These are phyloP conservation scores for Calliopum simillimum DNA, from an alignment of 2,888 invertebrate species.

Conservation along the genomic window DNA sequence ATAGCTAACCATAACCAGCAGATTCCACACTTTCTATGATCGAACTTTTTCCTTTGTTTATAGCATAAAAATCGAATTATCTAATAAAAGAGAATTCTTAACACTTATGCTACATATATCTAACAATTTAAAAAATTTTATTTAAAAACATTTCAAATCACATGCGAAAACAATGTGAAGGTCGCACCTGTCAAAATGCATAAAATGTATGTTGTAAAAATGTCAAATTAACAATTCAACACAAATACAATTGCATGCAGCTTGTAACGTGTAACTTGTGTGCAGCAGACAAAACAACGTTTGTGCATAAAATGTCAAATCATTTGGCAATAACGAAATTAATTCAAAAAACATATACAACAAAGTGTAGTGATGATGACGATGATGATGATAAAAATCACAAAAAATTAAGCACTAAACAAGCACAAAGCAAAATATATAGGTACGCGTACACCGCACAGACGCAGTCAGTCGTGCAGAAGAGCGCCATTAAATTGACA, in stretches of 20 bases:
- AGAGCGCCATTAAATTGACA: conserved; percentile 1
- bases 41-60: too few species aligned
- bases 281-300: conserved; percentile 3
- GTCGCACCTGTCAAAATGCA: conserved; percentile 34
- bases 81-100: too few species aligned
- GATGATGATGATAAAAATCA: conserved; percentile 16
- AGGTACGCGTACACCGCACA: neutral
- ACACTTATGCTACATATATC: too few species aligned
- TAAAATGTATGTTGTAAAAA: neutral
- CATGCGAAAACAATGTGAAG: conserved; percentile 16
- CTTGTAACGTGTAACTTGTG: too few species aligned
- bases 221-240: conserved; percentile 13
- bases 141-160: too few species aligned
- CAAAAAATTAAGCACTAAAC: conserved; percentile 6
- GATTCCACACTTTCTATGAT: too few species aligned
- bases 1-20: too few species aligned
- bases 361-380: neutral
- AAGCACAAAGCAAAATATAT: conserved; percentile 42
- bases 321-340: conserved; percentile 38
- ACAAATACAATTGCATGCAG: neutral
- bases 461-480: neutral
- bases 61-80: too few species aligned
- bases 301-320: conserved; percentile 40
- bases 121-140: too few species aligned
- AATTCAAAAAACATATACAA: conserved; percentile 15